Conservation (phyloP, 1,140 invertebrate genomes). For the Drosophila saltans region DNA sequence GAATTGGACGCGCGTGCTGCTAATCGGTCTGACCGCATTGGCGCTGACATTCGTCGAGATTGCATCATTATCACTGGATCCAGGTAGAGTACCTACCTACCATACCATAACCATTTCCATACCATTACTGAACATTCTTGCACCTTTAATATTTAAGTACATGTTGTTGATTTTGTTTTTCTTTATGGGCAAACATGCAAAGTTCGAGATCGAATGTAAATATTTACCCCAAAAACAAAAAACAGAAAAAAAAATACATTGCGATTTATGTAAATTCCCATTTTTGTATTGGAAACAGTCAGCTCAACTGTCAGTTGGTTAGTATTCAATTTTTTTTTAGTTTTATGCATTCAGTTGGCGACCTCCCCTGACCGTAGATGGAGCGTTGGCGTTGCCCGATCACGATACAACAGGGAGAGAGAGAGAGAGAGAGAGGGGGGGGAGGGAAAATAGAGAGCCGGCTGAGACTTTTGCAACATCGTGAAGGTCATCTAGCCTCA, state of each 20-base stretch:
- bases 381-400: conserved; percentile 65
- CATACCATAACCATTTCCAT: background rate
- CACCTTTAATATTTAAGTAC: conserved; percentile 18
- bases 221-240: conserved; percentile 58
- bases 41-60: conserved; percentile 73
- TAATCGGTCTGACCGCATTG: conserved; percentile 66
- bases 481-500: conserved; percentile 63
- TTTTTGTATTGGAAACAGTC: conserved; percentile 43
- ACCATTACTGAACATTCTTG: conserved; percentile 1
- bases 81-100: conserved; percentile 56
- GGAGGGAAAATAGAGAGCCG: too few species aligned
- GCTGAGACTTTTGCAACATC: conserved; percentile 48
- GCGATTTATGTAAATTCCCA: conserved; percentile 73
- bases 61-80: conserved; percentile 81
- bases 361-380: conserved; percentile 67
- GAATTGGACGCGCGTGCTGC: conserved; percentile 78
- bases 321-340: background rate
- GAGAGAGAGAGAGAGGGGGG: conserved; percentile 9
- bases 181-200: conserved; percentile 55
- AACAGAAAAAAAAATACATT: background rate
- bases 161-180: conserved; percentile 47
- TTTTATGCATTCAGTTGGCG: conserved; percentile 42
- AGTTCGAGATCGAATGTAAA: conserved; percentile 44
- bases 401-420: conserved; percentile 42
- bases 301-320: conserved; percentile 30